These are phyloP conservation scores for Myodes glareolus DNA, from an alignment of 2,113 vertebrate genomes.

Conservation along the genomic window DNA sequence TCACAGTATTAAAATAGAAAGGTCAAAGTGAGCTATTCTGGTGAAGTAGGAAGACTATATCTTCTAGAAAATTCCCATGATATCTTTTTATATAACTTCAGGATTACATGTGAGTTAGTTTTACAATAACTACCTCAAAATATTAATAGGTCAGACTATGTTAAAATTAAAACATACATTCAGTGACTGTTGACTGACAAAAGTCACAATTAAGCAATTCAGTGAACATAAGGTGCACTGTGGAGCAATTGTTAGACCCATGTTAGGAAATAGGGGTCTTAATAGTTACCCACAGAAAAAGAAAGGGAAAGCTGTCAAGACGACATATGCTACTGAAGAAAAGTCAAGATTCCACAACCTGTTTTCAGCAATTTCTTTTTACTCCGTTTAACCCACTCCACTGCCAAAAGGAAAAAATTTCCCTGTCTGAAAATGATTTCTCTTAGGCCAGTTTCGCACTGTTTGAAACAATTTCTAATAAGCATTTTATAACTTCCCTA, in stretches of 20 bases:
- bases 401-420: not conserved
- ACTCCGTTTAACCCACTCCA: not conserved
- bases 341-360: not conserved
- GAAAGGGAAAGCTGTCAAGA: not conserved
- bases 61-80: not conserved
- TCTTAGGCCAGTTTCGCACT: not conserved
- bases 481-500: not conserved
- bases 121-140: slow-evolving; percentile 4
- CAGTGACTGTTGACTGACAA: not conserved
- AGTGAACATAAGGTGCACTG: not conserved
- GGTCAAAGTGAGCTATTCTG: not conserved
- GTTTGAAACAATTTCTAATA: slow-evolving; percentile 26
- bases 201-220: not conserved
- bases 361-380: not conserved
- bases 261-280: not conserved
- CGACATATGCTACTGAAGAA: not conserved
- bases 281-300: not conserved
- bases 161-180: slow-evolving; percentile 43
- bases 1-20: not conserved
- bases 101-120: not conserved
- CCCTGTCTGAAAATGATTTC: not conserved
- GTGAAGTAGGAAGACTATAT: not conserved
- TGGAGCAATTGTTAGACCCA: not conserved
- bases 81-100: not conserved
- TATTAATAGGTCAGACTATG: not conserved